These are phyloP conservation scores for Tauraco hartlaubi DNA, from an alignment of 2,797 vertebrate genomes.

Conservation along the genomic window DNA sequence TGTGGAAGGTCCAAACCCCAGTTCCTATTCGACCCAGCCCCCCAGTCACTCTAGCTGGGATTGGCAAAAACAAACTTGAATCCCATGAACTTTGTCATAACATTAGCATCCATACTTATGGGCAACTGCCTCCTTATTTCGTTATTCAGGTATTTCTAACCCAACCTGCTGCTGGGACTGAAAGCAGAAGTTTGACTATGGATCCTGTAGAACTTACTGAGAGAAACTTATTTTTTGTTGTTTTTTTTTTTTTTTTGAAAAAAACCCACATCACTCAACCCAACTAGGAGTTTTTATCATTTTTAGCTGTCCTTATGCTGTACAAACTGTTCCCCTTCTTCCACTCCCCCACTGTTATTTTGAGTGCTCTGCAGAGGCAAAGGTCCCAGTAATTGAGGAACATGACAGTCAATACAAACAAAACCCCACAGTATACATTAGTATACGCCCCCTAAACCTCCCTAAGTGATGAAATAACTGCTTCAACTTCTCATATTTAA, in stretches of 20 bases:
- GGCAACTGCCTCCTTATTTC: not conserved
- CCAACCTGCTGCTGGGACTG: not conserved
- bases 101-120: not conserved
- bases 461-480: not conserved
- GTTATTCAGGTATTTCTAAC: not conserved
- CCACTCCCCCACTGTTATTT: not conserved
- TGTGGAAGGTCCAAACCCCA: not conserved
- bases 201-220: not conserved
- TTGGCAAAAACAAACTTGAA: not conserved
- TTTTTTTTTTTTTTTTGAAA: not conserved
- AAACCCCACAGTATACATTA: not conserved
- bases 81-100: not conserved
- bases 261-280: not conserved
- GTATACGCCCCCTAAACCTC: not conserved
- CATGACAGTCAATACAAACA: not conserved
- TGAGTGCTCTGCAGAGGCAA: not conserved
- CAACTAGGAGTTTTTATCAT: not conserved
- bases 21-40: not conserved
- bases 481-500: not conserved
- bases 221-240: not conserved
- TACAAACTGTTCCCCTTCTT: not conserved
- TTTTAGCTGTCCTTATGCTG: not conserved
- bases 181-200: not conserved
- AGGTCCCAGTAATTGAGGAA: not conserved
- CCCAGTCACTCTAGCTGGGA: not conserved